Evolutionary conservation across 2,797 vertebrate genomes (phyloP).

Genomic region (Semotilus atromaculatus): DNA sequence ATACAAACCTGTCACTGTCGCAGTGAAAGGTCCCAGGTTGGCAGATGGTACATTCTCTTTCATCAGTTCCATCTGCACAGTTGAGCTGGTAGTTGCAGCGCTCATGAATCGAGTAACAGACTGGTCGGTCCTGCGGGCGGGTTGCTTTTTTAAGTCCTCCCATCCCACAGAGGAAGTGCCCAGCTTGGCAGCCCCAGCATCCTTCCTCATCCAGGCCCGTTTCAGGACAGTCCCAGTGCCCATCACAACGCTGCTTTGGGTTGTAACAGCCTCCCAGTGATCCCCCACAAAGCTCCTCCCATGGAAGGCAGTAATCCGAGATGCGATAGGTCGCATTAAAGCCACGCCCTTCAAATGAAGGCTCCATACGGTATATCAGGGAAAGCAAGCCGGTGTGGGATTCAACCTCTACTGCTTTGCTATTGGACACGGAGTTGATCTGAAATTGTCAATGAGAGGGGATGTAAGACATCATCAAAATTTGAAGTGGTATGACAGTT

Average conservation of each 20-base stretch:
- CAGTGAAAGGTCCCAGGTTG: slow-evolving; percentile 91
- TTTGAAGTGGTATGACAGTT: not conserved
- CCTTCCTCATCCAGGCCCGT: slow-evolving; percentile 85
- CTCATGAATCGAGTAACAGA: slow-evolving; percentile 83
- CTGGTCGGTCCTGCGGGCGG: slow-evolving; percentile 64
- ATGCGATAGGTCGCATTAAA: slow-evolving; percentile 92
- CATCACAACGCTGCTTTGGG: slow-evolving; percentile 84
- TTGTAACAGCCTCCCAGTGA: slow-evolving; percentile 83
- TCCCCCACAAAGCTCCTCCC: slow-evolving; percentile 86
- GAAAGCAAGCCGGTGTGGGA: slow-evolving; percentile 84
- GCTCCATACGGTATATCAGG: slow-evolving; percentile 74
- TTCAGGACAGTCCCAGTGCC: slow-evolving; percentile 87
- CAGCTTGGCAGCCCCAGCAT: slow-evolving; percentile 79
- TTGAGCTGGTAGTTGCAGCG: slow-evolving; percentile 92
- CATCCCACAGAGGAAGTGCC: slow-evolving; percentile 82
- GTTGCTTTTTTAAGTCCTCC: slow-evolving; percentile 54
- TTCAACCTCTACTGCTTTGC: slow-evolving; percentile 83
- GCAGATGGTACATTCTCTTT: slow-evolving; percentile 85
- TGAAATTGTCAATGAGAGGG: slow-evolving; percentile 63
- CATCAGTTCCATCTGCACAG: slow-evolving; percentile 87
- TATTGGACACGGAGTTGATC: slow-evolving; percentile 83
- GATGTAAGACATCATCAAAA: not conserved
- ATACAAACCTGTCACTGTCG: slow-evolving; percentile 81
- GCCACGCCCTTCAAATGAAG: slow-evolving; percentile 73
- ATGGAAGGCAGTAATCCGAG: slow-evolving; percentile 86